Evolutionary conservation across 53 echinoderm and acorn worm species (phyloP), one percentile per base, ranked within the genome.

Genomic region (Henricia sp.): DNA sequence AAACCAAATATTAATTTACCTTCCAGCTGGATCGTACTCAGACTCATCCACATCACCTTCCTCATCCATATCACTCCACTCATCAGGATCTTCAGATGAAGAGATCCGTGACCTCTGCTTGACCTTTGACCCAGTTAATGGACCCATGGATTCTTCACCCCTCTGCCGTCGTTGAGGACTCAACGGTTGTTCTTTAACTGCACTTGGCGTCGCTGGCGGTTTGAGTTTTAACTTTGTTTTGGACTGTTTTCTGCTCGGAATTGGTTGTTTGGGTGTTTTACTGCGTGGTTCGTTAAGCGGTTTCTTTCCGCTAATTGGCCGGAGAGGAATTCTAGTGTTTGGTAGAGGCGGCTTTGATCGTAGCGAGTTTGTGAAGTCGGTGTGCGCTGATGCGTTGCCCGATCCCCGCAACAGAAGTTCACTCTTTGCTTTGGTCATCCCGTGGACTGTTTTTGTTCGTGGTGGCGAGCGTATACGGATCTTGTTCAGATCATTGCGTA

Each of bases 21-120:
- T 94, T 64, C 68, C 92, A 21, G 78, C 70, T 34, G 90, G 92
- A 87, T 94, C 92, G 73, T 88, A 88, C 1, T 71, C 75, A 19
- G 52, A 84, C 29, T 90, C 96, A 24, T 96, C 96, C 51, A 56
- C 88, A 36, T 89, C 93, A 23, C 88, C 93, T 36, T 43, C 84
- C 62, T 93, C 93, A 78, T 95, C 99, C 36, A 99, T 71, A 78
- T 99, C 99, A 84, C 92, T 92, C 99, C 99, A 99, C 52, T 92
- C 92, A 44, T 99, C 96, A 37, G 82, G 89, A 37, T 90, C 94
- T 41, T 96, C 91, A 0, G 57, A 29, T 23, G 84, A 43, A 37
- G 80, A 58, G 14, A 44, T 57, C 68, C 74, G 23, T 30, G 68
- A 74, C 55, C 63, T 52, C 63, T 16, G 24, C 50, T 63, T 83